A percentile compares a stretch with the other conserved stretches of the same genome.
These are phyloP conservation scores for Leptarthrus brevirostris DNA, from an alignment of 2,888 invertebrate genomes.

Conservation along the genomic window DNA sequence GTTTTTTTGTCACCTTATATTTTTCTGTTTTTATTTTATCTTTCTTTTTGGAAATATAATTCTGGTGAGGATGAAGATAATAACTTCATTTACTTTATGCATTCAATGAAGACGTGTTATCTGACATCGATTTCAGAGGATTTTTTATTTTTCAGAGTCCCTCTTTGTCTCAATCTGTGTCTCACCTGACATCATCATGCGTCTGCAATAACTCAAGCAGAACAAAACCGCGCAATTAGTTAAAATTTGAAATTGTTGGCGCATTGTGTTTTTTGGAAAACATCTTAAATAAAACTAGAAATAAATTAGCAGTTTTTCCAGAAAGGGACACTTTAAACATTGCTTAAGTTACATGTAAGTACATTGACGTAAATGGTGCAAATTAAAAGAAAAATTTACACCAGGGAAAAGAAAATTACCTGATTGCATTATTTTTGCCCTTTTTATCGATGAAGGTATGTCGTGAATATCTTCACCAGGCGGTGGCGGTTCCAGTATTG, in stretches of 20 bases:
- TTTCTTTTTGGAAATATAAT: conserved; percentile 17
- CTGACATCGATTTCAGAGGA: conserved; percentile 40
- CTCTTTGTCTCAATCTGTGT: conserved; percentile 49
- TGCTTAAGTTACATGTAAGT: neutral
- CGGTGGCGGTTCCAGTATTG: conserved; percentile 48
- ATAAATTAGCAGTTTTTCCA: conserved; percentile 19
- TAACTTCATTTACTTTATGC: conserved; percentile 26
- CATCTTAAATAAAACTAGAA: conserved; percentile 41
- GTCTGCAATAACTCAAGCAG: conserved; percentile 68
- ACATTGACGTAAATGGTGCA: neutral
- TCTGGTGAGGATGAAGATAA: conserved; percentile 33
- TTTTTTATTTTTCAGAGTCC: conserved; percentile 40
- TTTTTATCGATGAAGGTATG: conserved; percentile 51
- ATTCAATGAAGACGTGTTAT: conserved; percentile 23
- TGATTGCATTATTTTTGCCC: conserved; percentile 52
- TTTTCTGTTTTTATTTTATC: conserved; percentile 33
- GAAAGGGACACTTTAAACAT: neutral
- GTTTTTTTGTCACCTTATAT: conserved; percentile 24
- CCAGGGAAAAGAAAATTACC: conserved; percentile 49
- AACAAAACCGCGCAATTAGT: conserved; percentile 67
- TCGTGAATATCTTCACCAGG: conserved; percentile 49
- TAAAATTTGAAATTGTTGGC: conserved; percentile 57
- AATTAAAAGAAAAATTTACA: neutral
- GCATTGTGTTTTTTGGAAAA: conserved; percentile 20
- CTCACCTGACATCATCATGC: conserved; percentile 57